Base-by-base conservation (phyloP, 2,797 vertebrate species). In the Arctocebus calabarensis region DNA sequence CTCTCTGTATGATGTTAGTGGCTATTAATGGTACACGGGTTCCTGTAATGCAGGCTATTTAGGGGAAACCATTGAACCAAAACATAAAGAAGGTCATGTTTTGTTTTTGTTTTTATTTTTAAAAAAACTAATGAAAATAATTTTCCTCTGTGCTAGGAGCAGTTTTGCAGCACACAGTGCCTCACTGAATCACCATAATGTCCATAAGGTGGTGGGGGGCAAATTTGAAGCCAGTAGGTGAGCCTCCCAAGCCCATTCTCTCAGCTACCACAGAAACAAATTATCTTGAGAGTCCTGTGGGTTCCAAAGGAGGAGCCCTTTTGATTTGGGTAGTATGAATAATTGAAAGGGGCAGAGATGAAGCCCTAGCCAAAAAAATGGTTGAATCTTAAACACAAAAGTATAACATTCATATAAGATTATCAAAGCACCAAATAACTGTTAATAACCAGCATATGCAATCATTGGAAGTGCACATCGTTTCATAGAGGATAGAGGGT, bases 11-110 rank as follows among this genome's bases (percentile, higher is more conserved):
- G 71, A 74, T 75, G 64, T 61, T 40, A 81, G 81, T 73, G 66
- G 55, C 45, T 57, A 23, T 22, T 57, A 73, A 68, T 57, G 84
- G 88, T 74, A 16, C 34, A 61, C 68, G 34, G 27, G 22, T 57
- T 93, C 86, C 74, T 66, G 59, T 81, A 73, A 57, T 55, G 61
- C 4, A 79, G 40, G 52, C 77, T 57, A 23, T 87, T 70, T 57
- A 75, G 16, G 84, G 89, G 77, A 94, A 96, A 83, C 59, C 71
- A 75, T 13, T 93, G 83, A 92, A 82, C 68, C 71, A 74, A 92
- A 95, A 79, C 40, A 59, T 29, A 83, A 29, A 34, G 25, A 70
- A 89, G 22, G 3, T 37, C 93, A 73, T 81, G 13, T n/a, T 85
- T 20, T n/a, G 14, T 32, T 62, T 61, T 61, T 61, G 23, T 61